Evolutionary conservation across 2,888 invertebrate species (phyloP).

Genomic region (Apotomis capreana): DNA sequence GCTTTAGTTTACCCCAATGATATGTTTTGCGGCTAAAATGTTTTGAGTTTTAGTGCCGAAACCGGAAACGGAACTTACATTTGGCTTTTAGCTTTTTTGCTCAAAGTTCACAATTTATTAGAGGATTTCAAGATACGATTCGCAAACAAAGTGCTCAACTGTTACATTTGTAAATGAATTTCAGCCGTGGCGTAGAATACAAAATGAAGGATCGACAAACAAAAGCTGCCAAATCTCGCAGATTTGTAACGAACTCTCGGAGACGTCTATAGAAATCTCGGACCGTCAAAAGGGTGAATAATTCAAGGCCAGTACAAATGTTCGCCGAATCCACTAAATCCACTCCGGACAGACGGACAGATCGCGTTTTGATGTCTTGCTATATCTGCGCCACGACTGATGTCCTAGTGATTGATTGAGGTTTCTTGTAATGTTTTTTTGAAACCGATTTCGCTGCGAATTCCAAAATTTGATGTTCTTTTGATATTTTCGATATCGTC

Average conservation of each 20-base stretch:
- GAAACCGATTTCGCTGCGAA: constrained; percentile 2
- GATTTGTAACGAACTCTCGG: constrained; percentile 59
- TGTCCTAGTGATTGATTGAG: constrained; percentile 56
- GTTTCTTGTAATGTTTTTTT: constrained; percentile 33
- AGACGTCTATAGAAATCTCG: constrained; percentile 50
- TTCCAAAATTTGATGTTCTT: constrained; percentile 3
- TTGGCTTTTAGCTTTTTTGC: constrained; percentile 23
- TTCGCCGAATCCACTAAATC: constrained; percentile 65
- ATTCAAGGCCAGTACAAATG: constrained; percentile 64
- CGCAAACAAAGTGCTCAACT: constrained; percentile 8
- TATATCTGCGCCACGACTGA: constrained; percentile 51
- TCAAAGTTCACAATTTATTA: constrained; percentile 30
- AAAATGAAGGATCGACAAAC: constrained; percentile 36
- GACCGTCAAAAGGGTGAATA: constrained; percentile 73
- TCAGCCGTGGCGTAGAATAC: constrained; percentile 25
- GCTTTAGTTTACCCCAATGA: constrained; percentile 46
- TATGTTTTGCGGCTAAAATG: constrained; percentile 40
- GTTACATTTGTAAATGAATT: constrained; percentile 22
- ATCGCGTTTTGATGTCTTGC: constrained; percentile 60
- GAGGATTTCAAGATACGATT: background rate
- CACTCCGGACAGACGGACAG: constrained; percentile 63
- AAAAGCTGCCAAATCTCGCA: constrained; percentile 48
- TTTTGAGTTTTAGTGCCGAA: constrained; percentile 34
- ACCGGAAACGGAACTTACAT: constrained; percentile 14
- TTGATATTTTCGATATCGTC: constrained; percentile 6